phyloP scores from a whole-genome alignment of 1,140 invertebrate species.

The Drosophila melanogaster region DNA sequence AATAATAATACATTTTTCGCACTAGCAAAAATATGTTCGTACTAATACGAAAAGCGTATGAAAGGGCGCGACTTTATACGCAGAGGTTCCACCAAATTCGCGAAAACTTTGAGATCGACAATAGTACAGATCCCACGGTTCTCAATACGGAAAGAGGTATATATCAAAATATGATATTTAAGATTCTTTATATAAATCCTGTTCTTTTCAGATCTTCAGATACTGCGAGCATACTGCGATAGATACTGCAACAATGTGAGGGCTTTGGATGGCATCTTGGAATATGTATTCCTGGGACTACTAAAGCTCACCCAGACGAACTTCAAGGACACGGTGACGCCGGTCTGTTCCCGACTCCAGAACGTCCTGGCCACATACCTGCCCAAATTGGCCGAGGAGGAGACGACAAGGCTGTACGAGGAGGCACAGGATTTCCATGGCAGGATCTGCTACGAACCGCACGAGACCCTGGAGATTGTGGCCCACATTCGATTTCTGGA shows the following conservation, averaged over 20 bases:
- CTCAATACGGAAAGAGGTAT: constrained; percentile 85
- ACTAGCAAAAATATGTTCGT: constrained; percentile 63
- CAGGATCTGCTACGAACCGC: constrained; percentile 87
- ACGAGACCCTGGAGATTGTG: constrained; percentile 88
- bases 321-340: constrained; percentile 89
- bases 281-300: constrained; percentile 88
- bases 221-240: constrained; percentile 87
- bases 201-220: constrained; percentile 84
- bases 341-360: constrained; percentile 89
- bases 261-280: constrained; percentile 87
- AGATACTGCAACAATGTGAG: constrained; percentile 87
- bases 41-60: constrained; percentile 85
- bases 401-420: constrained; percentile 86
- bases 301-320: constrained; percentile 88
- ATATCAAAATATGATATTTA: too few species aligned
- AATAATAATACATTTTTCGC: neutral
- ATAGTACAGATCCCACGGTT: constrained; percentile 86
- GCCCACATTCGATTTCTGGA: constrained; percentile 89
- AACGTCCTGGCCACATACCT: constrained; percentile 86
- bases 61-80: constrained; percentile 87
- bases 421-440: constrained; percentile 87
- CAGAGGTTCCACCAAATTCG: constrained; percentile 88
- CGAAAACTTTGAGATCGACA: constrained; percentile 89
- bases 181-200: too few species aligned
- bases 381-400: constrained; percentile 87